Evolutionary conservation across 2,797 vertebrate species (phyloP), one percentile per base, ranked within the genome.

Genomic region (Pseudocheirus occidentalis): DNA sequence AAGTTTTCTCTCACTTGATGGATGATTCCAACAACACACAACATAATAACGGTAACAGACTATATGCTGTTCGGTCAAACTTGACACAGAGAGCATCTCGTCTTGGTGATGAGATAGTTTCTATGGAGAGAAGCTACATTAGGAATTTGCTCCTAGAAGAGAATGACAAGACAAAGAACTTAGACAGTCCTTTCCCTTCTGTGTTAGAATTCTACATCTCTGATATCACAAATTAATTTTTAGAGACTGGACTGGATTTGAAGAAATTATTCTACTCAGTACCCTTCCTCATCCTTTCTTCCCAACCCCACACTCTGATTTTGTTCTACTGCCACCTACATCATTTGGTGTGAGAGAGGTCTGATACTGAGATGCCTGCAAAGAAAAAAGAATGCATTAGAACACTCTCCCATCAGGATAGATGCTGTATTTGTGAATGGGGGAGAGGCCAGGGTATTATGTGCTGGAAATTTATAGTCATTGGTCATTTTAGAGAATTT

Each of bases 391-490:
- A 87, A 87, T 91, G 94, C 94, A 96, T 98, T 97, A 96, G 96
- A 98, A 97, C 94, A 96, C 91, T 97, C 95, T 95, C 95, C 92
- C 96, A 95, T 98, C 96, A 97, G 96, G 97, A 96, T 95, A 93
- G 97, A 97, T 96, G 93, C 96, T 95, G 95, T 95, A 95, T 97
- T 97, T 97, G 95, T 97, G 73, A 97, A 95, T 97, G 96, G 95
- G 91, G 97, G 96, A 87, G 40, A 27, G 40, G 10, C 0, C 9
- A 27, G 73, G 40, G 96, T 98, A 96, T 96, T 96, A 97, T 96
- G 97, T 97, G 96, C 96, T 97, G 96, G 97, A 97, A 98, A 98
- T 97, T 97, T 97, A 97, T 97, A 98, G 96, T 93, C 93, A 34
- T 93, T 95, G 96, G 96, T 97, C 97, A 97, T 94, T 96, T 97